Evolutionary conservation across 2,113 vertebrate genomes (phyloP), one percentile per base, ranked within the genome.

Genomic region (Tachysurus fulvidraco): DNA sequence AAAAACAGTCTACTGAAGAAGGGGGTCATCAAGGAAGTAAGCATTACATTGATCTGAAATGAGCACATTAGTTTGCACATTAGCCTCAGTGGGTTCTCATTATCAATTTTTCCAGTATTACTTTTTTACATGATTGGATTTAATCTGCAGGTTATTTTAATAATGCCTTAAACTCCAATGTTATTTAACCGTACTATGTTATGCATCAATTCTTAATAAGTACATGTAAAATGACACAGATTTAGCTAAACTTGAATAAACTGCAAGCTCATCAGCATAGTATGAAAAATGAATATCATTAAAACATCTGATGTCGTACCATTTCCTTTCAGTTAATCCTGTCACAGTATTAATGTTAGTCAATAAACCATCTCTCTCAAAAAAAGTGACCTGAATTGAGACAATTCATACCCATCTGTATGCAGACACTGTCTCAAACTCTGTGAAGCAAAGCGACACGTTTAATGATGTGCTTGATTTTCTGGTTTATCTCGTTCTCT

Each of bases 1-100:
- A 99, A 98, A 91, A 96, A 96, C 83, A 98, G 97, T 88, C 93
- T 99, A 90, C 93, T 99, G 83, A 94, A 95, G 60, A 97, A 95
- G 44, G 97, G 97, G 0, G 98, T 99, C 85, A 96, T 99, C 88
- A 96, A 95, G 46, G 94, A 97, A 95, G 98, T 98, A 91, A 16
- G n/a, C 30, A 44, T 12, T 19, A n/a, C 36, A 28, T 2, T 50
- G 23, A 73, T 60, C 50, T 4, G 36, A 23, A 14, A 1, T 83
- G 8, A 78, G 76, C 14, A 25, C 17, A 4, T 44, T 21, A 16
- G 7, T 62, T 25, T 25, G 76, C 23, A 25, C 46, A 50, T 50
- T 50, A 50, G 46, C 36, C 14, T 71, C 30, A 44, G 30, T 44
- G 21, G 19, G 69, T 71, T 71, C 67, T 8, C 6, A 14, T 28